Percentiles rank a stretch among this genome's conserved stretches.
Conservation (phyloP, 2,113 vertebrate genomes). For the Alexandromys fortis region DNA sequence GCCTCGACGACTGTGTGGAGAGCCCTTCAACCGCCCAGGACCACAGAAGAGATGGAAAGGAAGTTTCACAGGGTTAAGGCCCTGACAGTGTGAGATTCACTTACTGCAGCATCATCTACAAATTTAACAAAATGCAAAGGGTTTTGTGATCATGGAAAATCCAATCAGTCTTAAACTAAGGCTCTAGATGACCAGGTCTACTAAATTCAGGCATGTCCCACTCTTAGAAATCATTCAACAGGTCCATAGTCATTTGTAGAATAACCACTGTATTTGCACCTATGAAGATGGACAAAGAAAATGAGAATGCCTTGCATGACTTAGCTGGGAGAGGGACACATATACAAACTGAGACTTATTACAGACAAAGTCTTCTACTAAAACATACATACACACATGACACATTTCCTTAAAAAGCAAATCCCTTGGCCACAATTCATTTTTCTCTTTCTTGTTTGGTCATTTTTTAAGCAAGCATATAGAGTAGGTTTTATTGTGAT, state of each 20-base stretch:
- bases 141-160: constrained; percentile 3
- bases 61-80: background rate
- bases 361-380: background rate
- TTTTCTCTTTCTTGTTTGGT: background rate
- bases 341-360: constrained; percentile 12
- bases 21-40: background rate
- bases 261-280: constrained; percentile 14
- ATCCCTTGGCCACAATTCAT: background rate
- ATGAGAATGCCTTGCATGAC: constrained; percentile 19
- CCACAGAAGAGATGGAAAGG: background rate
- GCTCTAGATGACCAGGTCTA: background rate
- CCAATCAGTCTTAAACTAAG: background rate
- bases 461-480: background rate
- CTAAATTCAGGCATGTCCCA: background rate
- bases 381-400: background rate
- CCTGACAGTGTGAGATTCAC: background rate
- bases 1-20: background rate
- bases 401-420: constrained; percentile 15
- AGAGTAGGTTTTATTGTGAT: background rate
- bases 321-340: background rate
- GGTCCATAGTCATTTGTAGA: background rate
- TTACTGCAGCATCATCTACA: background rate
- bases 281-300: constrained; percentile 13
- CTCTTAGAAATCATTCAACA: constrained; percentile 8
- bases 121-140: background rate